Evolutionary conservation across 2,888 invertebrate species (phyloP).

Genomic region (Epiperipatus broadwayi): DNA sequence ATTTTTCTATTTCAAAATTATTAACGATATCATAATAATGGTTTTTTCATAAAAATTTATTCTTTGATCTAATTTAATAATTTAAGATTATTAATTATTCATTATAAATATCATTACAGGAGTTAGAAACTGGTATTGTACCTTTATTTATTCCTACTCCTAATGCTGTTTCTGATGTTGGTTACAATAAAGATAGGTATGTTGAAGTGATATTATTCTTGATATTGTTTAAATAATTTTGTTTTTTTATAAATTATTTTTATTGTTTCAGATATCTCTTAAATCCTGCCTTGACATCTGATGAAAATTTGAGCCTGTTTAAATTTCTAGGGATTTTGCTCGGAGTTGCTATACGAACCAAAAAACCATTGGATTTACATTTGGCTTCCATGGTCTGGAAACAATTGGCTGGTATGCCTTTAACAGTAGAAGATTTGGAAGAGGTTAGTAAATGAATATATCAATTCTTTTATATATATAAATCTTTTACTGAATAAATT

Average conservation of each 20-base stretch:
- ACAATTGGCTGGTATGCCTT: constrained; percentile 38
- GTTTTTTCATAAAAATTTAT: too few relatives aligned
- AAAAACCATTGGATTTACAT: constrained; percentile 42
- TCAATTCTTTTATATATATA: too few relatives aligned
- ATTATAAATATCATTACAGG: constrained; percentile 31
- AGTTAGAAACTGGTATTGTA: constrained; percentile 38
- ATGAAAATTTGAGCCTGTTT: constrained; percentile 38
- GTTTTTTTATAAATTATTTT: neutral
- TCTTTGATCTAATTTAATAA: too few relatives aligned
- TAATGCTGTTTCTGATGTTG: constrained; percentile 40
- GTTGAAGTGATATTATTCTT: constrained; percentile 8
- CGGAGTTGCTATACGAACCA: constrained; percentile 44
- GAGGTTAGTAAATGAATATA: too few relatives aligned
- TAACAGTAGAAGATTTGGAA: constrained; percentile 40
- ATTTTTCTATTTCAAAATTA: neutral
- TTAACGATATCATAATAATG: too few relatives aligned
- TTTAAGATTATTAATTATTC: neutral
- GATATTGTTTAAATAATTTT: neutral
- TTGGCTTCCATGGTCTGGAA: constrained; percentile 44
- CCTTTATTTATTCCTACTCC: constrained; percentile 42
- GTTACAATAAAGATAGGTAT: constrained; percentile 39
- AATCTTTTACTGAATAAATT: too few relatives aligned
- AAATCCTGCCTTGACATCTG: constrained; percentile 37
- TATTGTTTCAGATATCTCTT: constrained; percentile 32
- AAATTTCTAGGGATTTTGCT: constrained; percentile 43